Conservation (phyloP, 2,888 invertebrate genomes). For the Gastrophysa polygoni region DNA sequence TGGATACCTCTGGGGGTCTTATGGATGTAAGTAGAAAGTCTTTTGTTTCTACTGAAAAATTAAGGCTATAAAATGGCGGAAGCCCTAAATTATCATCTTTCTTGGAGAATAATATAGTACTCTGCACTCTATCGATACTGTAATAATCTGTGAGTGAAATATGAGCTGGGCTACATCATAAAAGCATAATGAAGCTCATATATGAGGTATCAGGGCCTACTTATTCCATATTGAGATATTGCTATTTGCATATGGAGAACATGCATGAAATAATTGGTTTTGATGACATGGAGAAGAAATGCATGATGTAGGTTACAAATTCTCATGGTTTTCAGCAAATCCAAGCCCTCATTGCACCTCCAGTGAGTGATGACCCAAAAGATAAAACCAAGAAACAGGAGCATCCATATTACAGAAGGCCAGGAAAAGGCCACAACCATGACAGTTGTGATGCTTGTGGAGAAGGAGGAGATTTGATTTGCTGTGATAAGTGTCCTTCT, state of each 20-base stretch:
- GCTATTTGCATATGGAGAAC: too few species aligned
- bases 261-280: background rate
- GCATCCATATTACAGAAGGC: constrained; percentile 84
- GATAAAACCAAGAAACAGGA: constrained; percentile 65
- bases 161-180: too few species aligned
- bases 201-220: too few species aligned
- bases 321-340: constrained; percentile 70
- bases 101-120: too few species aligned
- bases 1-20: constrained; percentile 79
- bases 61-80: constrained; percentile 43
- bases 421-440: constrained; percentile 89
- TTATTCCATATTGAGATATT: too few species aligned
- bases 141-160: too few species aligned
- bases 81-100: constrained; percentile 15
- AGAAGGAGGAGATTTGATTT: constrained; percentile 93
- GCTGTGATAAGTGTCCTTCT: constrained; percentile 94
- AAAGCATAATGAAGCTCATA: too few species aligned
- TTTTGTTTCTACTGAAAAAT: constrained; percentile 34
- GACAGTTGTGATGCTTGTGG: constrained; percentile 94
- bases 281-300: too few species aligned
- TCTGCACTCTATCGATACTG: too few species aligned
- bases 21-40: constrained; percentile 76
- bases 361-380: constrained; percentile 72
- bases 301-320: background rate
- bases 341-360: constrained; percentile 86